A percentile compares a stretch with the other conserved stretches of the same genome.
Evolutionary conservation across 92 coral and sea anemone genomes (phyloP).

Genomic region (Blastomussa wellsi): DNA sequence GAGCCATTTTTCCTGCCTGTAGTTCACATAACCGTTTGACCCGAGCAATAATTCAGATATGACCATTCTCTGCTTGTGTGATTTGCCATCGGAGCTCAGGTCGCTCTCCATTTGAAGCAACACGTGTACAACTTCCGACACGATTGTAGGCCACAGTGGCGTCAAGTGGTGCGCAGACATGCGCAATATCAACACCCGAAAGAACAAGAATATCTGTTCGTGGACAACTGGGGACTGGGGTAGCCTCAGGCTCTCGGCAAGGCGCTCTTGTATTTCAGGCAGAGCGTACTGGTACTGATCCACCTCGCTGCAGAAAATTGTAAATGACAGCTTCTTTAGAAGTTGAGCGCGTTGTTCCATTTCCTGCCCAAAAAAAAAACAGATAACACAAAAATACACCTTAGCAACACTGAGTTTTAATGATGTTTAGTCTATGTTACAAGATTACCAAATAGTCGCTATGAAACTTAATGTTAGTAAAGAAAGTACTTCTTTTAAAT

Average conservation of each 20-base stretch:
- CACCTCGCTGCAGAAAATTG: conserved; percentile 91
- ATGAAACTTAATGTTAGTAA: too few species aligned
- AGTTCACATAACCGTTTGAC: conserved; percentile 84
- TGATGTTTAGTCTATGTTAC: too few species aligned
- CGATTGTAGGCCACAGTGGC: conserved; percentile 95
- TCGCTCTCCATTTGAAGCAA: conserved; percentile 93
- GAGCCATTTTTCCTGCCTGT: conserved; percentile 97
- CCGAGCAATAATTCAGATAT: conserved; percentile 91
- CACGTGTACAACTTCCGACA: conserved; percentile 95
- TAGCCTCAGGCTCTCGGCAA: conserved; percentile 93
- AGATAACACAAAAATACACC: neutral
- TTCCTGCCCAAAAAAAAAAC: conserved; percentile 62
- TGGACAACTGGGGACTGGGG: conserved; percentile 97
- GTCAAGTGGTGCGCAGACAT: conserved; percentile 91
- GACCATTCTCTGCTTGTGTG: conserved; percentile 87
- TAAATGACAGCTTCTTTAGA: conserved; percentile 87
- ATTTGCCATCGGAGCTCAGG: conserved; percentile 79
- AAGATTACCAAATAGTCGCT: too few species aligned
- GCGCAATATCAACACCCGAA: conserved; percentile 91
- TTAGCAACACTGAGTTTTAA: neutral
- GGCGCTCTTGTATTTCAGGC: conserved; percentile 95
- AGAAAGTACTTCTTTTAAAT: too few species aligned
- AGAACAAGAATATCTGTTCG: conserved; percentile 94
- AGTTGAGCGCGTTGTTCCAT: conserved; percentile 95
- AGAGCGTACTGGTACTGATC: conserved; percentile 94